A percentile compares a stretch with the other conserved stretches of the same genome.
phyloP scores from a whole-genome alignment of 2,888 invertebrate genomes.

The Magallana nippona region DNA sequence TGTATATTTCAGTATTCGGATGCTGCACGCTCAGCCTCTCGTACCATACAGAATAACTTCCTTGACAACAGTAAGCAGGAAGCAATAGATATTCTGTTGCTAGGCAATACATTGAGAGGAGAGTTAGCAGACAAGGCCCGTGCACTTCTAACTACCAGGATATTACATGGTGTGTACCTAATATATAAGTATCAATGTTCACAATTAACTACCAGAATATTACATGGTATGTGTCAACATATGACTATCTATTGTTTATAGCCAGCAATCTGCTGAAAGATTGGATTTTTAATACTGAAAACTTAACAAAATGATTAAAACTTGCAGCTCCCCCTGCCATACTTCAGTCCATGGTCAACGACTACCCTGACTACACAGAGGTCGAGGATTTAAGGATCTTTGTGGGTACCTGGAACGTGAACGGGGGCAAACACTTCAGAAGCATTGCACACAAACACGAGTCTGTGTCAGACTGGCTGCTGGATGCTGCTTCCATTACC shows the following conservation, averaged over 20 bases:
- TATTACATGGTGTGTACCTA: conserved; percentile 80
- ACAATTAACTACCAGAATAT: conserved; percentile 70
- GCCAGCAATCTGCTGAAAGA: not conserved
- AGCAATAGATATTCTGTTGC: conserved; percentile 95
- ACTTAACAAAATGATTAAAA: not conserved
- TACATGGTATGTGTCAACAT: conserved; percentile 80
- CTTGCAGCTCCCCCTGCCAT: conserved; percentile 72
- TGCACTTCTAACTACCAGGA: conserved; percentile 73
- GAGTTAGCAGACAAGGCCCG: conserved; percentile 95
- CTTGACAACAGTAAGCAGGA: conserved; percentile 95
- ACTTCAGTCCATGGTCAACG: conserved; percentile 67
- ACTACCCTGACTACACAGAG: conserved; percentile 73
- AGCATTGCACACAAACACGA: conserved; percentile 93
- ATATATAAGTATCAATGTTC: too few relatives aligned
- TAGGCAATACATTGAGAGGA: conserved; percentile 94
- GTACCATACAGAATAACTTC: conserved; percentile 99
- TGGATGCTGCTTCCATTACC: conserved; percentile 88
- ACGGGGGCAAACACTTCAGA: conserved; percentile 98
- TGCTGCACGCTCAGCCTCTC: conserved; percentile 97
- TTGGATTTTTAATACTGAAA: not conserved
- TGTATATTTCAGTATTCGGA: conserved; percentile 88
- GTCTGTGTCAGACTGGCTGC: conserved; percentile 83
- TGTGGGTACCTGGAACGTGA: conserved; percentile 99
- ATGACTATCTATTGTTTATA: too few relatives aligned
- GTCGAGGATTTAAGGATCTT: conserved; percentile 85